Percentiles rank a stretch among this genome's conserved stretches.
Conservation (phyloP, 2,113 vertebrate genomes). For the Protobothrops mucrosquamatus region DNA sequence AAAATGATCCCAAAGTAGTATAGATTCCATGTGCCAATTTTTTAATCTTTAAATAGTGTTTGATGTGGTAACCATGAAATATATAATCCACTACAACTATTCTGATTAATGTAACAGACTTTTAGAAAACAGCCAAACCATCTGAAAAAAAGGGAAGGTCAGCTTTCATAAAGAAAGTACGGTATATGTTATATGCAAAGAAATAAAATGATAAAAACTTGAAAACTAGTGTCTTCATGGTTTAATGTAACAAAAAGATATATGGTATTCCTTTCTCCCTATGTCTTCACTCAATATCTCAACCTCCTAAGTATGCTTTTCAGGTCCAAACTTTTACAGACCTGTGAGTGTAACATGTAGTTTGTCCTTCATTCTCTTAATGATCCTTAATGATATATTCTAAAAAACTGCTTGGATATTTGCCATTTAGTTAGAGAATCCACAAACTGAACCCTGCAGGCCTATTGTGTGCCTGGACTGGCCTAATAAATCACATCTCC, state of each 20-base stretch:
- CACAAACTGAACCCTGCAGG: slow-evolving; percentile 52
- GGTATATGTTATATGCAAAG: not conserved
- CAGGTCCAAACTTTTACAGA: not conserved
- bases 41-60: not conserved
- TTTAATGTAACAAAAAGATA: not conserved
- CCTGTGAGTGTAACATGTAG: not conserved
- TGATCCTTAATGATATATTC: slow-evolving; percentile 38
- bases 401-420: slow-evolving; percentile 56
- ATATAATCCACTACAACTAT: not conserved
- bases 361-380: slow-evolving; percentile 7
- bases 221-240: not conserved
- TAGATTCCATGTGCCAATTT: not conserved
- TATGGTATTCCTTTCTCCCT: not conserved
- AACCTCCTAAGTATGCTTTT: not conserved
- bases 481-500: slow-evolving; percentile 68
- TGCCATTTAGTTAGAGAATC: slow-evolving; percentile 56
- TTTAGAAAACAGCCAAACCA: slow-evolving; percentile 17
- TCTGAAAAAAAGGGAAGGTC: not conserved
- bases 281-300: not conserved
- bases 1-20: not conserved
- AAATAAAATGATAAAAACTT: not conserved
- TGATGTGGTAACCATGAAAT: not conserved
- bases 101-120: not conserved
- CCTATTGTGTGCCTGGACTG: slow-evolving; percentile 61
- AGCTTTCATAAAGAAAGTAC: not conserved